phyloP scores from a whole-genome alignment of 2,113 vertebrate genomes.

The Pachyramphus minor region DNA sequence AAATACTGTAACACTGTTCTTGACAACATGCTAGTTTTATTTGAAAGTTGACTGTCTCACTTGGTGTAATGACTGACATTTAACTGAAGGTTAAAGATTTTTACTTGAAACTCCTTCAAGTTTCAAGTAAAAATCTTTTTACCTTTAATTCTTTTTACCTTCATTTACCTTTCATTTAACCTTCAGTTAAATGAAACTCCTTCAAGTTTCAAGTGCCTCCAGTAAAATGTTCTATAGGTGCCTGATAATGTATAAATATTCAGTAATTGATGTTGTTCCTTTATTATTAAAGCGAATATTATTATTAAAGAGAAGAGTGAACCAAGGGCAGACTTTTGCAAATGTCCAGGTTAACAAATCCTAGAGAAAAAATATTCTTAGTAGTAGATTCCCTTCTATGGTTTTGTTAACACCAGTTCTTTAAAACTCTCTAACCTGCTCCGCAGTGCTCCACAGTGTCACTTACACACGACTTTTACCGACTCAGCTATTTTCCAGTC shows the following conservation, averaged over 20 bases:
- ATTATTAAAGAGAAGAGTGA: background rate
- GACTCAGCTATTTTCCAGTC: background rate
- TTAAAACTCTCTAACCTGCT: background rate
- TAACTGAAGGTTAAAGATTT: background rate
- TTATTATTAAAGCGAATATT: background rate
- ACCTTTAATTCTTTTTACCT: too few species aligned
- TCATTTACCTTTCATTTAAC: too few species aligned
- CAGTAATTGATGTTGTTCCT: background rate
- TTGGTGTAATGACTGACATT: background rate
- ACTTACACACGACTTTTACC: background rate
- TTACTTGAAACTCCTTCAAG: background rate
- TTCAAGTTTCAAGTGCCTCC: background rate
- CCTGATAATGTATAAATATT: background rate
- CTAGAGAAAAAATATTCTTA: background rate
- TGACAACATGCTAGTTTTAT: background rate
- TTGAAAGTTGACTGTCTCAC: background rate
- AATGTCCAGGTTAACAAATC: background rate
- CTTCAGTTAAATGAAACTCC: too few species aligned
- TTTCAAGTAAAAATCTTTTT: too few species aligned
- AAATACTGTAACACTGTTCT: background rate
- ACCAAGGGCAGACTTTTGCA: background rate
- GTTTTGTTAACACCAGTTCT: background rate
- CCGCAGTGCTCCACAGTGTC: background rate
- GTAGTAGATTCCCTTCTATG: background rate
- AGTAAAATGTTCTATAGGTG: background rate